A percentile compares a stretch with the other conserved stretches of the same genome.
Conservation (phyloP, 23 tunicate genomes). For the Oikopleura albicans region DNA sequence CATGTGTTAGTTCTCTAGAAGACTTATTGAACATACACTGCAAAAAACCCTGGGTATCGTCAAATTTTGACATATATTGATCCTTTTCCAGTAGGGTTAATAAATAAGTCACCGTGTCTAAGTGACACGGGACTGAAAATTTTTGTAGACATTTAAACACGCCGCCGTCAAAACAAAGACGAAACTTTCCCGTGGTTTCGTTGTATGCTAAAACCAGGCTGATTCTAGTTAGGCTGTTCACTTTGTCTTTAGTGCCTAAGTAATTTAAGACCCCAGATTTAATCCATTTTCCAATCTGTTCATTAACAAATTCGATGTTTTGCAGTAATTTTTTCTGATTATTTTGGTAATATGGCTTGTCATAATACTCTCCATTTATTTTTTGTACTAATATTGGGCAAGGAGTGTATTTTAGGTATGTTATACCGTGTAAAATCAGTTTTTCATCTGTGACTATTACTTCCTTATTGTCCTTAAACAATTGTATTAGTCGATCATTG, state of each 20-base stretch:
- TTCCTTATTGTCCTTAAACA: too few relatives aligned
- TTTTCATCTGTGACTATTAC: too few relatives aligned
- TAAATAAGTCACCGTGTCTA: neutral
- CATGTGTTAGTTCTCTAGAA: neutral
- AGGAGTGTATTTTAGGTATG: too few relatives aligned
- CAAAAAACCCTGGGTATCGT: neutral
- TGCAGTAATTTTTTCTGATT: neutral
- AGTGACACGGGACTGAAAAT: neutral
- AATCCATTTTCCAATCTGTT: neutral
- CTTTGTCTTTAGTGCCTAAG: neutral
- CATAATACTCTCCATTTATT: neutral
- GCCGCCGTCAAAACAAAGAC: neutral
- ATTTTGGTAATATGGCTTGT: neutral
- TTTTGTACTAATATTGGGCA: neutral
- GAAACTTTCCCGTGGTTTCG: neutral
- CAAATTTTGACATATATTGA: neutral
- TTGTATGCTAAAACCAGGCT: neutral
- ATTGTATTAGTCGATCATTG: too few relatives aligned
- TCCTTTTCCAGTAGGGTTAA: neutral
- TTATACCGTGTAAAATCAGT: too few relatives aligned
- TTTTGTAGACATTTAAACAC: neutral
- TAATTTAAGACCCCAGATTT: neutral
- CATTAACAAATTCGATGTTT: neutral
- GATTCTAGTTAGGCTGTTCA: neutral
- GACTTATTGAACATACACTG: neutral